Evolutionary conservation across 1,140 invertebrate species (phyloP).

Genomic region (Scaptomyza graminum): DNA sequence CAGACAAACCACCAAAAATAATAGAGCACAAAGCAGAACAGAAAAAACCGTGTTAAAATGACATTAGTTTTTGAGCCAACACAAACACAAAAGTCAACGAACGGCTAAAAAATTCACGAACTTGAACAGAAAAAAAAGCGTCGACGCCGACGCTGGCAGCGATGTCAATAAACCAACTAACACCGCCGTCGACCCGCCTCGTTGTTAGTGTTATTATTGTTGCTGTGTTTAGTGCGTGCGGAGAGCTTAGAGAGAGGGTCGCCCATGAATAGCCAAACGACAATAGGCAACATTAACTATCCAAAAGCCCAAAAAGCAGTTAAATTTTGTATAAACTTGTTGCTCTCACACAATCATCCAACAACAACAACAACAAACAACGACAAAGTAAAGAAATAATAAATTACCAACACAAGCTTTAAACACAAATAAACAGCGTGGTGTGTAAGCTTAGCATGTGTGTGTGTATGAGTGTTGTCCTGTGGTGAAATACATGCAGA

Average conservation of each 20-base stretch:
- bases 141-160: conserved; percentile 29
- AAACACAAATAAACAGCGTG: neutral
- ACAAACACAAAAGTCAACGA: conserved; percentile 74
- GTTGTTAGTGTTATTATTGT: conserved; percentile 18
- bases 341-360: conserved; percentile 26
- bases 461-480: conserved; percentile 5
- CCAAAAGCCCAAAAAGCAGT: conserved; percentile 31
- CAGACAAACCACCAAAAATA: conserved; percentile 2
- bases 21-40: conserved; percentile 36
- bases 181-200: conserved; percentile 59
- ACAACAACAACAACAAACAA: conserved; percentile 20
- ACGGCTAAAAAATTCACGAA: conserved; percentile 81
- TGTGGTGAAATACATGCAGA: conserved; percentile 22
- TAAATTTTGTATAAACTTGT: conserved; percentile 42
- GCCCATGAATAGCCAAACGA: conserved; percentile 59
- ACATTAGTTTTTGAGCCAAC: conserved; percentile 73
- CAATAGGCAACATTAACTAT: conserved; percentile 12
- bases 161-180: conserved; percentile 82
- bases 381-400: conserved; percentile 15
- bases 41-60: conserved; percentile 55
- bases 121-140: conserved; percentile 62
- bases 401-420: conserved; percentile 7
- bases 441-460: neutral
- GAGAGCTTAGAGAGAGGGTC: conserved; percentile 25
- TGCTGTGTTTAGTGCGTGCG: conserved; percentile 21